Evolutionary conservation across 2,888 invertebrate genomes (phyloP).

Genomic region (Chydorus sphaericus): DNA sequence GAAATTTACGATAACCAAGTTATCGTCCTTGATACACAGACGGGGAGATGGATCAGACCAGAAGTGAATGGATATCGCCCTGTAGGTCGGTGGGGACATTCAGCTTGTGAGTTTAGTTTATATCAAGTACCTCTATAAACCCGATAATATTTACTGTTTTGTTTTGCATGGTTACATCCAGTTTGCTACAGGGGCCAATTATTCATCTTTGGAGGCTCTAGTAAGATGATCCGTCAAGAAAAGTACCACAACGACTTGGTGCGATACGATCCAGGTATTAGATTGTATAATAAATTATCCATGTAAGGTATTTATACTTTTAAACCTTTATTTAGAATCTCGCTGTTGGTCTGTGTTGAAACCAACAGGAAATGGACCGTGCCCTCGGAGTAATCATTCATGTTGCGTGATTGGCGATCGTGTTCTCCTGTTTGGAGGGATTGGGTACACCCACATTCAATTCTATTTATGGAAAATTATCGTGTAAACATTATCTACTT

Average conservation of each 20-base stretch:
- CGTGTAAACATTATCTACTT: background rate
- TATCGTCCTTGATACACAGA: slow-evolving; percentile 48
- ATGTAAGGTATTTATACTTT: background rate
- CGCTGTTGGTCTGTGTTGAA: slow-evolving; percentile 44
- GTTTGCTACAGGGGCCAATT: slow-evolving; percentile 60
- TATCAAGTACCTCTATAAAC: background rate
- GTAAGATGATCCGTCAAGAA: slow-evolving; percentile 53
- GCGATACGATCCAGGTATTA: slow-evolving; percentile 41
- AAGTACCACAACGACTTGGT: slow-evolving; percentile 72
- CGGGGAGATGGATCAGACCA: slow-evolving; percentile 51
- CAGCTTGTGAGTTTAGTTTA: slow-evolving; percentile 54
- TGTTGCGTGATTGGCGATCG: slow-evolving; percentile 56
- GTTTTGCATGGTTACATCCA: slow-evolving; percentile 34
- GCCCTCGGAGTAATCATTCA: slow-evolving; percentile 57
- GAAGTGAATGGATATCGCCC: slow-evolving; percentile 46
- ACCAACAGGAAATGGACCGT: slow-evolving; percentile 43
- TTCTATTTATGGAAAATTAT: too few species aligned
- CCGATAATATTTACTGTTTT: slow-evolving; percentile 6
- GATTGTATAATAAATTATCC: background rate
- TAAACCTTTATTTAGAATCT: slow-evolving; percentile 25
- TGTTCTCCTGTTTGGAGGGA: slow-evolving; percentile 78
- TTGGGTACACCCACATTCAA: slow-evolving; percentile 45
- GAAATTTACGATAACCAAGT: slow-evolving; percentile 66
- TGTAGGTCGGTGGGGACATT: slow-evolving; percentile 72
- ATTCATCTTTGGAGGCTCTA: slow-evolving; percentile 83